Evolutionary conservation across 64 coral and sea anemone genomes (phyloP), one percentile per base, ranked within the genome.

Genomic region (Catalaphyllia jardinei): DNA sequence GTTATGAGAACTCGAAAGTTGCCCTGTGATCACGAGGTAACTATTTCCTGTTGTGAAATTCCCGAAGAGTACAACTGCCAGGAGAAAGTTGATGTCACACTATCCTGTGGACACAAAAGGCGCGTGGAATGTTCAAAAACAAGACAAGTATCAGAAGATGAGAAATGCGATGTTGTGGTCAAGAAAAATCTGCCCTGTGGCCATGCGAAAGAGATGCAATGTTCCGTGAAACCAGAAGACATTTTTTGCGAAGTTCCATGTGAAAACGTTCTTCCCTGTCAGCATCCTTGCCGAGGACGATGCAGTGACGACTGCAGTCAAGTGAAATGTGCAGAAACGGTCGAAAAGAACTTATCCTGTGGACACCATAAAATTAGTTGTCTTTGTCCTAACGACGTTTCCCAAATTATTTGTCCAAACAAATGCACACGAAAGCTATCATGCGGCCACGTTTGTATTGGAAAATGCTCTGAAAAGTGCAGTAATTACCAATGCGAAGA

Each of bases 91-190:
- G 78, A 61, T 31, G 39, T 71, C 4, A 63, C 46, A 59, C 46
- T 90, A 10, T 18, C 88, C 16, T 94, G 93, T 67, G 55, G 73
- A 61, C 93, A 88, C 54, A n/a, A 81, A 17, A 72, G 31, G 15
- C 18, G 4, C 19, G 54, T 33, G 13, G 38, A 27, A 7, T 90
- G 88, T 62, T 25, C 60, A 63, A 51, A 22, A 27, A 11, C 4
- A 4, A 25, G 15, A 29, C 8, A 55, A 12, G 64, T 60, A 31
- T 62, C 20, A 10, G 15, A 72, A 25, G n/a, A 46, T 33, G 63
- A 18, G 19, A 52, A 33, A 17, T 90, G 88, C 35, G 71, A 72
- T 12, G 28, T 5, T 27, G 20, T 52, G 25, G 88, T 90, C 60
- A 73, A 42, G 18, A 57, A 61, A 35, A 60, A 24, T 31, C 13